Base-by-base conservation (phyloP, 2,888 invertebrate genomes). In the Liposcelis brunnea region DNA sequence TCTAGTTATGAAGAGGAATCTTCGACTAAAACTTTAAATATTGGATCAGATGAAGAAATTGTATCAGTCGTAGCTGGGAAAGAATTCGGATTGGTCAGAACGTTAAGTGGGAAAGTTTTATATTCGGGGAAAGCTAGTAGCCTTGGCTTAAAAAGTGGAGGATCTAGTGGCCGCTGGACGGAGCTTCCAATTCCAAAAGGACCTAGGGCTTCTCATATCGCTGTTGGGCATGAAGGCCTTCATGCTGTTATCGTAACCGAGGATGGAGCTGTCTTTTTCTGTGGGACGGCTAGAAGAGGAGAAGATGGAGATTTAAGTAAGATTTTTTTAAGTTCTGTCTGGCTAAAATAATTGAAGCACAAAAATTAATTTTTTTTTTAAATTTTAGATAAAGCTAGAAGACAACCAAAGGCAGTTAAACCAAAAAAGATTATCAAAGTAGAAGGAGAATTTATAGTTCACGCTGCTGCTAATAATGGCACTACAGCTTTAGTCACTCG, bases 391-490 rank as follows among this genome's bases (percentile, higher is more conserved):
- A 68, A 69, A 63, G 75, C 78, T 46, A 71, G 93, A 3, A 70
- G 91, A 2, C 83, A 85, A 56, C 84, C 89, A 0, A 93, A 91
- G 64, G 82, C 93, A 0, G 78, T 81, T 0, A 87, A 93, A 56
- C 91, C 91, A 10, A 91, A 90, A 66, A 89, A 86, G 64, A 84
- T 94, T 69, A 75, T 79, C 31, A 84, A 86, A 67, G 78, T 90
- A 49, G 93, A 93, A 55, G 81, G 85, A 0, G 82, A 89, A 57
- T 72, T 75, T 55, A 74, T 94, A 21, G 71, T 82, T 1, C 76
- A 77, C 54, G 84, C 83, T 1, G 90, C 93, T 0, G 93, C 93
- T 59, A 95, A 94, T 63, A 89, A 90, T 63, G 94, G 93, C 4
- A 87, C 91, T 2, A 87, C 91, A 8, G 94, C 93, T 2, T 72